These are phyloP conservation scores for Lycorma delicatula DNA, from an alignment of 1,140 invertebrate species.

Conservation along the genomic window DNA sequence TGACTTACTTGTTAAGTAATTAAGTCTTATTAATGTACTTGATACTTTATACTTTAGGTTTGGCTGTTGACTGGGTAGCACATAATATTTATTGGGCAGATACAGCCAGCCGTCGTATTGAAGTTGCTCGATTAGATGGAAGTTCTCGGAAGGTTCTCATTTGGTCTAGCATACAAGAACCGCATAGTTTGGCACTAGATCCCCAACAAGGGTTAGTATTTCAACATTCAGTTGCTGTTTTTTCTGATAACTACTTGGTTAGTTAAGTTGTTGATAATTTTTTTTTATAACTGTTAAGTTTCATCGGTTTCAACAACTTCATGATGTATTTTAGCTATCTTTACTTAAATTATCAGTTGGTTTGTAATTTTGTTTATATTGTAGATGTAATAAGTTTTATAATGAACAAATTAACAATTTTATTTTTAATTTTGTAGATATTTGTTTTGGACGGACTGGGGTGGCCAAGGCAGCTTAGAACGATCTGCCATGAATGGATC, in stretches of 20 bases:
- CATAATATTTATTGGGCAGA: conserved; percentile 98
- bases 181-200: conserved; percentile 76
- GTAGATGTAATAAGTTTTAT: too few relatives aligned
- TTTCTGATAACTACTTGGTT: too few relatives aligned
- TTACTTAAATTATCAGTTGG: too few relatives aligned
- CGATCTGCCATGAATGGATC: conserved; percentile 67
- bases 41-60: conserved; percentile 38
- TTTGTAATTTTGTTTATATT: too few relatives aligned
- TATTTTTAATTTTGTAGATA: conserved; percentile 46
- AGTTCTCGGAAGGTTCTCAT: conserved; percentile 74
- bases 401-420: too few relatives aligned
- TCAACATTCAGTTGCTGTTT: too few relatives aligned
- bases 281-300: too few relatives aligned
- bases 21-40: background rate
- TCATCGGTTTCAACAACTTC: too few relatives aligned
- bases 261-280: too few relatives aligned
- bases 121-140: conserved; percentile 79
- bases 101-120: conserved; percentile 74
- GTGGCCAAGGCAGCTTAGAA: conserved; percentile 56
- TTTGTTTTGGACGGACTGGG: conserved; percentile 87
- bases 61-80: conserved; percentile 91
- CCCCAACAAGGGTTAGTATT: conserved; percentile 64
- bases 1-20: too few relatives aligned
- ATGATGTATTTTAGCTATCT: too few relatives aligned
- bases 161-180: conserved; percentile 75